A percentile compares a stretch with the other conserved stretches of the same genome.
Conservation (phyloP, 2,888 invertebrate species). For the Anthrax anthrax region DNA sequence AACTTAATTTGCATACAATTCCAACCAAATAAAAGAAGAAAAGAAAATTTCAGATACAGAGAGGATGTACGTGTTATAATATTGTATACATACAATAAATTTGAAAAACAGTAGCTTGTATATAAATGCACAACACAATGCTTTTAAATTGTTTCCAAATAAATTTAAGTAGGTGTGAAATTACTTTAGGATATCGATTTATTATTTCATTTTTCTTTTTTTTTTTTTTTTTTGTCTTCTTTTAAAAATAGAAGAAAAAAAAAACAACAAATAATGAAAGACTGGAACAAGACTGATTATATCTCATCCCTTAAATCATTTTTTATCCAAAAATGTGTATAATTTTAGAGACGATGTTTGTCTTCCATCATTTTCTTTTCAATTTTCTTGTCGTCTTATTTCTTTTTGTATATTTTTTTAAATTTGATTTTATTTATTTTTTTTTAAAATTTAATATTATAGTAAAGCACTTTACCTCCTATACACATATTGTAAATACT, state of each 20-base stretch:
- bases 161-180: constrained; percentile 10
- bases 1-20: constrained; percentile 12
- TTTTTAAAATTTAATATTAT: too few species aligned
- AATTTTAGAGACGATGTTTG: constrained; percentile 3
- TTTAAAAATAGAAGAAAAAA: too few species aligned
- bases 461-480: too few species aligned
- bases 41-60: neutral
- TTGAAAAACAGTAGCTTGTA: too few species aligned
- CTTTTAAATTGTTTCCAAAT: constrained; percentile 6
- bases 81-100: too few species aligned
- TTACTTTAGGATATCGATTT: constrained; percentile 8
- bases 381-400: too few species aligned
- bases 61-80: too few species aligned
- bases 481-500: too few species aligned
- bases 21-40: neutral
- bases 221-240: too few species aligned
- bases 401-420: too few species aligned
- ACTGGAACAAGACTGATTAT: constrained; percentile 3
- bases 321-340: constrained; percentile 3
- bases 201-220: constrained; percentile 1
- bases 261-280: too few species aligned
- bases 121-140: too few species aligned
- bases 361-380: constrained; percentile 1
- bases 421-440: neutral
- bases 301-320: constrained; percentile 8